Conservation (phyloP, 2,797 vertebrate genomes). For the Sebastes cheni region DNA sequence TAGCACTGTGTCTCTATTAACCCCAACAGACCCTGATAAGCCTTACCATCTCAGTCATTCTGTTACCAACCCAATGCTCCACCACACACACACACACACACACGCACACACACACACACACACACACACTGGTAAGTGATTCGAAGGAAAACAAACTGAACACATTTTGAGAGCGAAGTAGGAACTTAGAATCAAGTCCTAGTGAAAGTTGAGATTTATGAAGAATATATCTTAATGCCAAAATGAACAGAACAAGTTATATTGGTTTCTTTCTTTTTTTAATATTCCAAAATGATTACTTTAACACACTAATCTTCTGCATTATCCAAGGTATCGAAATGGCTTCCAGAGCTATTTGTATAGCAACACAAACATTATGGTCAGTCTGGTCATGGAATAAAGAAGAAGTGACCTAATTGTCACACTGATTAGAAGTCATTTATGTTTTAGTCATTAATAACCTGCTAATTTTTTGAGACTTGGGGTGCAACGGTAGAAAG, state of each 20-base stretch:
- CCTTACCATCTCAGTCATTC: neutral
- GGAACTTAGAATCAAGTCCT: neutral
- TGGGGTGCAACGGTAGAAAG: neutral
- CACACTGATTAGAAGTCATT: neutral
- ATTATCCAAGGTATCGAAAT: neutral
- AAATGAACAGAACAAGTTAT: neutral
- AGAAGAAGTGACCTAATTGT: neutral
- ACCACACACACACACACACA: too few relatives aligned
- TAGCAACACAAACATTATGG: neutral
- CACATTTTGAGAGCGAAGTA: too few relatives aligned
- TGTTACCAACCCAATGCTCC: neutral
- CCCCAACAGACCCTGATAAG: neutral
- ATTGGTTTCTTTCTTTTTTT: neutral
- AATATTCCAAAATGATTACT: neutral
- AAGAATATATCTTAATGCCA: neutral
- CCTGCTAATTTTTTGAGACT: neutral
- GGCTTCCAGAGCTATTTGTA: neutral
- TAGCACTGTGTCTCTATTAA: too few relatives aligned
- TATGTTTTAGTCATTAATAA: neutral
- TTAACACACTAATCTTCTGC: neutral
- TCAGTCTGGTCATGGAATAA: neutral
- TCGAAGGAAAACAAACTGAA: neutral
- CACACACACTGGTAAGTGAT: neutral
- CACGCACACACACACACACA: too few relatives aligned
- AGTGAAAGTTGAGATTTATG: neutral